Conservation (phyloP, 2,888 invertebrate species). For the Pristionchus maxplancki region DNA sequence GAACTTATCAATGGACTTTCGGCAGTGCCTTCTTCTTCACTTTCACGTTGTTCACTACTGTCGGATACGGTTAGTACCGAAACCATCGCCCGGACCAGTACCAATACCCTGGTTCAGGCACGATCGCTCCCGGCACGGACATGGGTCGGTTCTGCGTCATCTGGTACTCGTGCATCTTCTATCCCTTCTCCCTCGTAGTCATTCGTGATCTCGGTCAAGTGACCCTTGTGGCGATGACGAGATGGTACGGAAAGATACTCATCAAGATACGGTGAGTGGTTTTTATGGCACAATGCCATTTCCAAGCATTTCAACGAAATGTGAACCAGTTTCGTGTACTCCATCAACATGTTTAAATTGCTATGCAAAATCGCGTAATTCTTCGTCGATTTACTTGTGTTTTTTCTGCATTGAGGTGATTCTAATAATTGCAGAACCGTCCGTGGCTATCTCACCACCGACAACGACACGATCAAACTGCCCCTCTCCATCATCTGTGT, state of each 20-base stretch:
- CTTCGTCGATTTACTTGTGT: no score
- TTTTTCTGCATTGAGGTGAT: background rate
- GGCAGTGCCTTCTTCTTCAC: constrained; percentile 62
- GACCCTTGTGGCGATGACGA: background rate
- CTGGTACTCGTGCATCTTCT: constrained; percentile 7
- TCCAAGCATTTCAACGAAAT: no score
- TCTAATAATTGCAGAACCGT: background rate
- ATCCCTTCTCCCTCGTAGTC: constrained; percentile 21
- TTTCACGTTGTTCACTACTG: constrained; percentile 64
- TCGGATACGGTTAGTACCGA: constrained; percentile 60
- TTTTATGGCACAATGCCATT: background rate
- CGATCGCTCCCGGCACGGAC: background rate
- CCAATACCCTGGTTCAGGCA: background rate
- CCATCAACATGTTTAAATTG: no score
- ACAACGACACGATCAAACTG: background rate
- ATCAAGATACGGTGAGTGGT: constrained; percentile 14
- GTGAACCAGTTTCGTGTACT: background rate
- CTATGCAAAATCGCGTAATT: no score
- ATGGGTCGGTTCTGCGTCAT: background rate
- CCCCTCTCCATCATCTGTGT: background rate
- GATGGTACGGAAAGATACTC: constrained; percentile 10
- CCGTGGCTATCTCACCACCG: background rate
- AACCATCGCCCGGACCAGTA: background rate
- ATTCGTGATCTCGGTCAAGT: constrained; percentile 32
- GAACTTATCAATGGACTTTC: constrained; percentile 63